Conservation (phyloP, 2,797 vertebrate genomes). For the Perdix hodgsoniae region DNA sequence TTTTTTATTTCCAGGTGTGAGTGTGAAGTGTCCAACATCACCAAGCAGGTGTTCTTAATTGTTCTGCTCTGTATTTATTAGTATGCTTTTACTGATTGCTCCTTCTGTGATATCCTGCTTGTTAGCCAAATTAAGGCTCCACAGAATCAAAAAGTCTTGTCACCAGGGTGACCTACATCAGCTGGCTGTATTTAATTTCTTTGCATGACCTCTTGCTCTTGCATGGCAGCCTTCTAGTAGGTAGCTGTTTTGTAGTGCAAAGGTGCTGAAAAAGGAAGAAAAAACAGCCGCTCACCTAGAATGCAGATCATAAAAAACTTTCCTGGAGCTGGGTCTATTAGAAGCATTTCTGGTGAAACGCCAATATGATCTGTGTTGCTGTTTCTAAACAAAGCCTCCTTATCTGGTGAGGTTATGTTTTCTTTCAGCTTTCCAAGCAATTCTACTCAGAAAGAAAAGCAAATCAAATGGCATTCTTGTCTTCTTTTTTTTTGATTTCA, state of each 20-base stretch:
- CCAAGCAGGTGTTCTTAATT: neutral
- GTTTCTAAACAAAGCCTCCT: constrained; percentile 69
- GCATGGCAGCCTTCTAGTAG: constrained; percentile 42
- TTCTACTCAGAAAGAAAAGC: constrained; percentile 41
- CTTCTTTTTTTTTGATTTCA: neutral
- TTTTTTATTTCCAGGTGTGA: neutral
- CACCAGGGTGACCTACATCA: constrained; percentile 33
- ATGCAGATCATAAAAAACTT: constrained; percentile 68
- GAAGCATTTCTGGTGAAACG: constrained; percentile 53
- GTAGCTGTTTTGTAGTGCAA: constrained; percentile 53
- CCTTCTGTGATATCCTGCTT: constrained; percentile 7
- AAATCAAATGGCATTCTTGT: constrained; percentile 48
- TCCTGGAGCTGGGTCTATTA: constrained; percentile 47
- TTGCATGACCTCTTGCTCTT: constrained; percentile 54
- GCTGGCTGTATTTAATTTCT: constrained; percentile 76
- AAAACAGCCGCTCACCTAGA: constrained; percentile 58
- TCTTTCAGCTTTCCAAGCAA: constrained; percentile 65
- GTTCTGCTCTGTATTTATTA: neutral
- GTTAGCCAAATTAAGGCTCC: constrained; percentile 49
- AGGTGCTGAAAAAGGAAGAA: constrained; percentile 35
- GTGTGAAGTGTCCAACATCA: neutral
- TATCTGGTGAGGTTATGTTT: constrained; percentile 46
- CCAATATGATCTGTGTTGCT: constrained; percentile 46
- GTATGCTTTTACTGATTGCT: neutral
- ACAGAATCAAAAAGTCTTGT: constrained; percentile 23